Evolutionary conservation across 2,113 vertebrate species (phyloP), one percentile per base, ranked within the genome.

Genomic region (Uropsilus gracilis): DNA sequence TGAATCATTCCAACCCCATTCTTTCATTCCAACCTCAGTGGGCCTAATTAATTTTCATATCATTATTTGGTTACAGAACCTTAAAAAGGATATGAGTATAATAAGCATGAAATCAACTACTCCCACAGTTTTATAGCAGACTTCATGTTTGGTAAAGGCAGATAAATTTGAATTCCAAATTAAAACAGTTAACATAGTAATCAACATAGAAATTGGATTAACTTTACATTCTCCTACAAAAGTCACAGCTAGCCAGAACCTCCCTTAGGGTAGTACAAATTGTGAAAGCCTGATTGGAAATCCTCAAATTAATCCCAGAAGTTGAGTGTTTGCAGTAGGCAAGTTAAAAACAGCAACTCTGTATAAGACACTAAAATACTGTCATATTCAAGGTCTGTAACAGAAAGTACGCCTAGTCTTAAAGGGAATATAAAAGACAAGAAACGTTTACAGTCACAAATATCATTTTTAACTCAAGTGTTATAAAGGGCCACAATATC

Each of bases 141-240:
- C 68, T 69, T 97, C 84, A 75, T 69, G 18, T 92, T 95, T 86
- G 34, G 71, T 89, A 95, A 6, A 93, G 91, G 61, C 82, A 95
- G 82, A 95, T 92, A 95, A 89, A 96, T 95, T n/a, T 96, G 89
- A 95, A 94, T 84, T 89, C 77, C 92, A 92, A 97, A 96, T 96
- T 96, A 93, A 69, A 46, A 92, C 61, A 95, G 88, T 87, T 93
- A 93, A 96, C 83, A 86, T 37, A 90, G 73, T 86, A 86, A 97
- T 95, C 95, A 97, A 95, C 88, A 94, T 4, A 91, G 86, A 92
- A 96, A 96, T 12, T 94, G 86, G 94, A 97, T 97, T 94, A 96
- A 95, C 34, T 96, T 96, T 77, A 78, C 87, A 95, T 94, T 95
- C 72, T 95, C 94, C 83, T 78, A 89, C 75, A 91, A 78, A 97